phyloP scores from a whole-genome alignment of 2,888 invertebrate genomes.

The Eupithecia centaureata region DNA sequence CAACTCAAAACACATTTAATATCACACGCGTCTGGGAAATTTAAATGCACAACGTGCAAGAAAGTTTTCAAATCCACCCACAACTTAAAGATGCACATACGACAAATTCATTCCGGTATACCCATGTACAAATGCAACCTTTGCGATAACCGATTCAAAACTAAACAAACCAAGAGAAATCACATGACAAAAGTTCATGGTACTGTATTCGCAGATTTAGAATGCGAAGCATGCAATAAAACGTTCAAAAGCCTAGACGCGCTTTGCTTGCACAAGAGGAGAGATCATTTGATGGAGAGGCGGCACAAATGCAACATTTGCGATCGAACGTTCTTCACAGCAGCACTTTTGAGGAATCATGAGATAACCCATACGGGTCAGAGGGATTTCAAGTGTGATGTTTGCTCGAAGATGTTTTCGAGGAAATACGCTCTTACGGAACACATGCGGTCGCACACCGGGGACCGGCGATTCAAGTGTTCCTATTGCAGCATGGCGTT shows the following conservation, averaged over 20 bases:
- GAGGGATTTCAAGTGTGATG: constrained; percentile 59
- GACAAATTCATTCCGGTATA: constrained; percentile 23
- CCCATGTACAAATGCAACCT: constrained; percentile 53
- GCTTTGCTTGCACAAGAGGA: constrained; percentile 59
- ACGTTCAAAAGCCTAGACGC: constrained; percentile 57
- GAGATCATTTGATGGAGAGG: constrained; percentile 68
- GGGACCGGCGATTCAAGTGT: constrained; percentile 67
- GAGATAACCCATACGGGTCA: constrained; percentile 62
- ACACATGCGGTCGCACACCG: constrained; percentile 21
- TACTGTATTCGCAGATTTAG: constrained; percentile 47
- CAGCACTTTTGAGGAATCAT: constrained; percentile 55
- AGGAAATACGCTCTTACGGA: constrained; percentile 18
- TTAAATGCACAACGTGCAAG: constrained; percentile 32
- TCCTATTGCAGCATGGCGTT: constrained; percentile 69
- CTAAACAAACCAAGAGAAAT: constrained; percentile 45
- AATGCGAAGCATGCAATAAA: constrained; percentile 64
- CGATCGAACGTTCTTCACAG: constrained; percentile 64
- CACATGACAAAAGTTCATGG: constrained; percentile 65
- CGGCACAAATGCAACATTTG: constrained; percentile 72
- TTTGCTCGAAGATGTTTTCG: constrained; percentile 61
- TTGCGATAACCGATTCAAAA: constrained; percentile 60
- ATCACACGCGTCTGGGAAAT: constrained; percentile 56
- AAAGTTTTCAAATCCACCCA: constrained; percentile 21
- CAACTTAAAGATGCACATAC: constrained; percentile 23
- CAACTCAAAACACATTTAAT: constrained; percentile 52